A percentile compares a stretch with the other conserved stretches of the same genome.
phyloP scores from a whole-genome alignment of 2,113 vertebrate species.

The Calonectris borealis region DNA sequence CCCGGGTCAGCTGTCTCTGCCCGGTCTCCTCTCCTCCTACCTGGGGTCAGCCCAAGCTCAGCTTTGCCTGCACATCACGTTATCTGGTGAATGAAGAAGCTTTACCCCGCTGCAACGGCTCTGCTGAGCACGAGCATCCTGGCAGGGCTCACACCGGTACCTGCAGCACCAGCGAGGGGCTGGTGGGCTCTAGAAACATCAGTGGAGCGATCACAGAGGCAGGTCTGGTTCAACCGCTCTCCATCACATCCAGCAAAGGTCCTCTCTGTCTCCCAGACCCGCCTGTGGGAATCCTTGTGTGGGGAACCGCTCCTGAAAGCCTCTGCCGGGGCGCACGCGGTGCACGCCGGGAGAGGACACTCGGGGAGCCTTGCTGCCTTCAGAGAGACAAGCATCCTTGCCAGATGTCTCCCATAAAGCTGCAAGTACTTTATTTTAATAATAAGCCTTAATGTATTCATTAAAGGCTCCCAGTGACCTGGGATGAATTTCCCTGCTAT shows the following conservation, averaged over 20 bases:
- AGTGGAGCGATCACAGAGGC: accelerated
- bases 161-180: not conserved
- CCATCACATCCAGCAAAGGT: not conserved
- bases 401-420: slow-evolving; percentile 68
- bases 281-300: not conserved
- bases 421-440: slow-evolving; percentile 70
- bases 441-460: slow-evolving; percentile 69
- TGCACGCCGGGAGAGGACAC: slow-evolving; percentile 8
- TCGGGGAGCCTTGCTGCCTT: slow-evolving; percentile 32
- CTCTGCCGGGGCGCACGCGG: not conserved
- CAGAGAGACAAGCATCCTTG: slow-evolving; percentile 42
- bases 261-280: not conserved
- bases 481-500: slow-evolving; percentile 68
- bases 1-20: not conserved
- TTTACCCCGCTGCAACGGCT: accelerated
- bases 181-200: not conserved
- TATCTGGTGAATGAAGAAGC: not conserved
- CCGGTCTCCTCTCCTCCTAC: not conserved
- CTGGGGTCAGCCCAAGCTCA: not conserved
- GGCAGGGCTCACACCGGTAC: not conserved
- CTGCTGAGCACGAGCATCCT: not conserved
- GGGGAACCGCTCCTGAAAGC: not conserved
- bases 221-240: not conserved
- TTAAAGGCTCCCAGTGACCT: slow-evolving; percentile 69
- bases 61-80: not conserved